These are phyloP conservation scores for Lutjanus argentimaculatus DNA, from an alignment of 2,797 vertebrate genomes.

Conservation along the genomic window DNA sequence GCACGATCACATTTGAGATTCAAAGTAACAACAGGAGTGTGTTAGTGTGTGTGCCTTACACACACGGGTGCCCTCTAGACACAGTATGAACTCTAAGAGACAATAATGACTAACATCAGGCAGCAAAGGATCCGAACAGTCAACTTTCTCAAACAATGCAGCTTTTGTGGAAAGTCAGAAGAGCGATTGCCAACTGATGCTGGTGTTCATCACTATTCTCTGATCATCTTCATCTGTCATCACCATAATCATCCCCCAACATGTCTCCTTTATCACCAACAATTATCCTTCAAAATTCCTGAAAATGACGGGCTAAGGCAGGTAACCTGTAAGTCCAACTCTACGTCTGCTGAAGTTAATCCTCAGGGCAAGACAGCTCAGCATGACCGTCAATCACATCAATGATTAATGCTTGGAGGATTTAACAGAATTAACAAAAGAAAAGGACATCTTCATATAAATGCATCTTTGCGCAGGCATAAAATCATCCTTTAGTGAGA, in stretches of 20 bases:
- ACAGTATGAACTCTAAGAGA: conserved; percentile 7
- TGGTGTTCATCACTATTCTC: too few relatives aligned
- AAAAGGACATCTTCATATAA: not conserved
- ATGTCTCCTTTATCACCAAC: not conserved
- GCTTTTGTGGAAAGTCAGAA: conserved; percentile 29
- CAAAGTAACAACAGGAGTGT: conserved; percentile 31
- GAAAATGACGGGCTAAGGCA: not conserved
- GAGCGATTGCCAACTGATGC: not conserved
- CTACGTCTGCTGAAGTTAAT: not conserved
- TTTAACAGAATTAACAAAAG: not conserved
- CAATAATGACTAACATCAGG: conserved; percentile 33
- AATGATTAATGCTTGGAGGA: not conserved
- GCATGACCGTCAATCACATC: not conserved
- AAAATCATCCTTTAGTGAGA: not conserved
- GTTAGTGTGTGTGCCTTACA: not conserved
- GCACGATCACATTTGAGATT: conserved; percentile 41
- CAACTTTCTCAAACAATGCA: not conserved
- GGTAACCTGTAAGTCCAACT: not conserved
- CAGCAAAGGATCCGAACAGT: not conserved
- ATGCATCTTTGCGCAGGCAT: not conserved
- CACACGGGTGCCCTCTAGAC: not conserved
- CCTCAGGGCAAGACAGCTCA: not conserved
- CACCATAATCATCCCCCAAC: not conserved
- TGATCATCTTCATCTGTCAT: conserved; percentile 3
- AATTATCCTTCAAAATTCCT: not conserved